A percentile compares a stretch with the other conserved stretches of the same genome.
Conservation (phyloP, 2,888 invertebrate species). For the Calephelis perditalis region DNA sequence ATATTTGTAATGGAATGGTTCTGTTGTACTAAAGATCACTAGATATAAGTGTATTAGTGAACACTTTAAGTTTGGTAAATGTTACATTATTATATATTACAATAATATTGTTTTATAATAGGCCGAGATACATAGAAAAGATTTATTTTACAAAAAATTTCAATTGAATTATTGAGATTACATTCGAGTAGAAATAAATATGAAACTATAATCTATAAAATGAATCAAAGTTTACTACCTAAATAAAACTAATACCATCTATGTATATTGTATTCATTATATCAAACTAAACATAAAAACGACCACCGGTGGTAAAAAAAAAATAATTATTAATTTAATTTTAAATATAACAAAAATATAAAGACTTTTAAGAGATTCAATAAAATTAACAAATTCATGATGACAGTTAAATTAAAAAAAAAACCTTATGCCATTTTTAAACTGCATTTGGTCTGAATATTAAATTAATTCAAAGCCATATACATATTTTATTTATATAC, state of each 20-base stretch:
- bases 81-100: slow-evolving; percentile 28
- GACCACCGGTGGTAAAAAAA: slow-evolving; percentile 26
- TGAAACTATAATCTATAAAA: slow-evolving; percentile 28
- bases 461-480: no score
- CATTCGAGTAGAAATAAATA: slow-evolving; percentile 42
- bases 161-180: slow-evolving; percentile 55
- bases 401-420: slow-evolving; percentile 6
- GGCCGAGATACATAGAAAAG: slow-evolving; percentile 33
- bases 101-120: slow-evolving; percentile 21
- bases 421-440: no score
- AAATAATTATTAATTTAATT: slow-evolving; percentile 19
- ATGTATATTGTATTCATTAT: slow-evolving; percentile 17
- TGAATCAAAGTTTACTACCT: slow-evolving; percentile 16
- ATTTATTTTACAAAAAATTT: slow-evolving; percentile 28
- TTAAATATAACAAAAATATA: slow-evolving; percentile 25
- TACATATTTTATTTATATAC: no score
- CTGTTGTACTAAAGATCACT: slow-evolving; percentile 39
- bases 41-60: slow-evolving; percentile 39
- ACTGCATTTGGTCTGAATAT: no score
- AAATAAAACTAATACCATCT: slow-evolving; percentile 18
- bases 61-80: slow-evolving; percentile 58
- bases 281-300: slow-evolving; percentile 17
- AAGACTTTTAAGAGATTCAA: slow-evolving; percentile 37
- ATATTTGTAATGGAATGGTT: slow-evolving; percentile 46
- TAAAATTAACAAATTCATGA: slow-evolving; percentile 26